These are phyloP conservation scores for Lasioglossum lativentre DNA, from an alignment of 2,888 invertebrate species.

Conservation along the genomic window DNA sequence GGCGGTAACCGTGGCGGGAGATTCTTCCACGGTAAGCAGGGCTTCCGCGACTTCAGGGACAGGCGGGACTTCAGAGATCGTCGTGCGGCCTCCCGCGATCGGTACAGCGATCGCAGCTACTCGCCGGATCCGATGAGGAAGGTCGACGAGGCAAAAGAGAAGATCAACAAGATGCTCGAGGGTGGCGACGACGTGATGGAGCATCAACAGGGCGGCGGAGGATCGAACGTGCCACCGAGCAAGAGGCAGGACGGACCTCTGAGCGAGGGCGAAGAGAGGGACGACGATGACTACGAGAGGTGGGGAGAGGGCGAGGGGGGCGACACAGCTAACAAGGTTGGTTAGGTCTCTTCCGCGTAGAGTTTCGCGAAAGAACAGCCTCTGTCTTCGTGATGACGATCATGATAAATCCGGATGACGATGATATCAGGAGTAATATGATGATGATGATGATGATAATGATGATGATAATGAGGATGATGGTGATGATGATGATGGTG, in stretches of 20 bases:
- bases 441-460: constrained; percentile 59
- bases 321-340: constrained; percentile 79
- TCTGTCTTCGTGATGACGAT: constrained; percentile 65
- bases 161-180: constrained; percentile 87
- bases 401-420: constrained; percentile 67
- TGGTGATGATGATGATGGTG: constrained; percentile 67
- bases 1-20: constrained; percentile 79
- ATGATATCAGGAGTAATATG: constrained; percentile 56
- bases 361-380: constrained; percentile 66
- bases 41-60: constrained; percentile 89
- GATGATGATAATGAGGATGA: constrained; percentile 46
- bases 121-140: constrained; percentile 85
- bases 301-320: constrained; percentile 79
- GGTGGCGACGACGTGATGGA: constrained; percentile 80
- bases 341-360: constrained; percentile 76
- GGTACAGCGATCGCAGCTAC: constrained; percentile 86
- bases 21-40: constrained; percentile 82
- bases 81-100: constrained; percentile 84
- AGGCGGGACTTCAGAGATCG: constrained; percentile 88
- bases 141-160: constrained; percentile 86
- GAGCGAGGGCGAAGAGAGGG: constrained; percentile 87
- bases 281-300: constrained; percentile 84
- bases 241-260: constrained; percentile 86
- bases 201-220: constrained; percentile 68
- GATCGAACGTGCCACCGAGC: constrained; percentile 71